A percentile compares a stretch with the other conserved stretches of the same genome.
Evolutionary conservation across 2,797 vertebrate genomes (phyloP).

Genomic region (Streptopelia turtur): DNA sequence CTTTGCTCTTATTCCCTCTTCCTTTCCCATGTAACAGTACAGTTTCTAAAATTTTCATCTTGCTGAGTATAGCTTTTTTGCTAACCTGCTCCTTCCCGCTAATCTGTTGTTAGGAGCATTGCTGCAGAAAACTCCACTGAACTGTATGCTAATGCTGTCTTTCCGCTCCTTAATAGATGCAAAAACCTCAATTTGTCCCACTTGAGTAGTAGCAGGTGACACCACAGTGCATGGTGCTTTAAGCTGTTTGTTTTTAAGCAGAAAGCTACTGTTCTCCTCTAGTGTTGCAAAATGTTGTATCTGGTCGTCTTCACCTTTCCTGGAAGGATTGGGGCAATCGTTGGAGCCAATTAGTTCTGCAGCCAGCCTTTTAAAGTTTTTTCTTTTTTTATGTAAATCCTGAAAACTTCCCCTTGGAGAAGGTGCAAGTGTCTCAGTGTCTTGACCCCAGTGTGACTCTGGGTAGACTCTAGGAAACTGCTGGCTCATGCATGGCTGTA

Average conservation of each 20-base stretch:
- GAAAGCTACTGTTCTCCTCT: background rate
- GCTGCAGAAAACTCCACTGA: background rate
- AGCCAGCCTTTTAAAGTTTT: background rate
- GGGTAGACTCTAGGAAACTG: background rate
- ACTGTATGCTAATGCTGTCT: background rate
- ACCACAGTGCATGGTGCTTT: background rate
- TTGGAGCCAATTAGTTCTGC: background rate
- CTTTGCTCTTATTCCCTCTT: background rate
- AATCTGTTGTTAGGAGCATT: background rate
- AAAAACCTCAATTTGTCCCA: background rate
- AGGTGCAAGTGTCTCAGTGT: accelerated
- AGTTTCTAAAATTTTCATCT: background rate
- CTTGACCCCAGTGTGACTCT: background rate
- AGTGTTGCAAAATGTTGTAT: background rate
- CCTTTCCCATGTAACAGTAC: accelerated
- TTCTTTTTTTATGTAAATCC: background rate
- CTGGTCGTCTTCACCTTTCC: background rate
- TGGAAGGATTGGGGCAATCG: background rate
- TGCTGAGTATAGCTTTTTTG: background rate
- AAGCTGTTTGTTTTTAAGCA: background rate
- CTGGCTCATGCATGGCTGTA: background rate
- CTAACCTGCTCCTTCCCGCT: background rate
- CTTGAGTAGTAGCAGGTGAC: background rate
- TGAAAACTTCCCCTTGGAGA: background rate
- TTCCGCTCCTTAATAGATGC: background rate